Base-by-base conservation (phyloP, 2,797 vertebrate genomes). In the Lutjanus campechanus region DNA sequence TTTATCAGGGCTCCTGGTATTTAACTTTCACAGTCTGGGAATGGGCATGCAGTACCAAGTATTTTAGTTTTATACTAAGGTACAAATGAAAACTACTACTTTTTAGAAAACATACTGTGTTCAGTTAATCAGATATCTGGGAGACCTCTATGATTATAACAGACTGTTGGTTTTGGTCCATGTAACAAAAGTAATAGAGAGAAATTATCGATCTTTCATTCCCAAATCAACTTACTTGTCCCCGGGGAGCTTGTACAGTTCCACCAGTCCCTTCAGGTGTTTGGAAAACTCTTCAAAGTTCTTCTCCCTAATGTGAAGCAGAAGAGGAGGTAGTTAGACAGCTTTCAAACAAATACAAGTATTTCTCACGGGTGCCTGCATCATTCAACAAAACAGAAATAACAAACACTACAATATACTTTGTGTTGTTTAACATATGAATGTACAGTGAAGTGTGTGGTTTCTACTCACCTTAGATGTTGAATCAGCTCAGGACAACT, bases 261-360 rank as follows among this genome's bases (percentile, higher is more conserved):
- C 98, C 76, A 99, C 98, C 62, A 99, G 95, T 36, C 98, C 98
- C 75, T 97, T 98, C 55, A 99, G 95, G 71, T 99, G 98, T 92
- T 99, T 98, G 20, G 98, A 99, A 94, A 99, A 99, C 88, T 99
- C 98, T 87, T 99, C 97, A 94, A 99, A 99, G 90, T 98, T 97
- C 93, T 98, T 99, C 91, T 99, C 97, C 86, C 98, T 99, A 89
- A 73, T 69, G 58, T 50, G 19, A 84, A 58, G 20, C 16, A 72
- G 11, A 8, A 53, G n/a, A 56, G n/a, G 40, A 71, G 10, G 13
- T 5, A 10, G 65, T 82, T 51, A 19, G 13, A 66, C 7, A 29
- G n/a, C 13, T 43, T 16, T 79, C 16, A 69, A 5, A 65, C 5
- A 51, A 25, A 77, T 55, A 46, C 0, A 50, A 29, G 19, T 16